These are phyloP conservation scores for Lithobates sylvaticus DNA, from an alignment of 2,797 vertebrate genomes.

Conservation along the genomic window DNA sequence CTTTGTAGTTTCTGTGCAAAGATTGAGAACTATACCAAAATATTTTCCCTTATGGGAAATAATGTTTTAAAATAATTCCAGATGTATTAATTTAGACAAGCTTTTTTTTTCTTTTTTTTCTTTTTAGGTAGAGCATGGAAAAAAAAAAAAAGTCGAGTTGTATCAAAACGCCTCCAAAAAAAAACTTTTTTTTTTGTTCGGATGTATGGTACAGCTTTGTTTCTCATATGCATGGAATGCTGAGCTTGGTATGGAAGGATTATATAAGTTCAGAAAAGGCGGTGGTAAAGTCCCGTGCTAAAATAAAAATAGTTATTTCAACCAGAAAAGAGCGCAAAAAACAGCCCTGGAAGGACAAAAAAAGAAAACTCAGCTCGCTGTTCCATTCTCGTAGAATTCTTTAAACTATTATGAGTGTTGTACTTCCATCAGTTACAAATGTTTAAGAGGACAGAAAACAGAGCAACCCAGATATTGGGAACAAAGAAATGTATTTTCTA, in stretches of 20 bases:
- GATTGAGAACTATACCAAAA: conserved; percentile 77
- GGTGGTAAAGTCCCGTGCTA: conserved; percentile 73
- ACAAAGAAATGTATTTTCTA: too few relatives aligned
- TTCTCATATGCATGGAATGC: conserved; percentile 83
- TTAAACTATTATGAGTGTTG: conserved; percentile 24
- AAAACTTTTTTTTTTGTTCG: conserved; percentile 74
- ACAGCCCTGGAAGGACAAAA: conserved; percentile 6
- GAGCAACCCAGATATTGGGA: not conserved
- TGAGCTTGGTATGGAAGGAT: conserved; percentile 78
- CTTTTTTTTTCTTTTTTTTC: conserved; percentile 70
- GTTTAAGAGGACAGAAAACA: conserved; percentile 38
- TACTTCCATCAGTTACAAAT: not conserved
- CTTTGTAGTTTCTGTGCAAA: conserved; percentile 81
- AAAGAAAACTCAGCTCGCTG: not conserved
- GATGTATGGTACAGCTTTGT: conserved; percentile 68
- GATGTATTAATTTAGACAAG: conserved; percentile 83
- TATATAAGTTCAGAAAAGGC: conserved; percentile 74
- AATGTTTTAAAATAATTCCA: conserved; percentile 85
- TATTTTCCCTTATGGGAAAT: conserved; percentile 84
- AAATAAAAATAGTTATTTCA: conserved; percentile 65
- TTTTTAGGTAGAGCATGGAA: conserved; percentile 78
- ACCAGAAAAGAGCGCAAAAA: conserved; percentile 37
- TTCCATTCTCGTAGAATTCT: conserved; percentile 4
- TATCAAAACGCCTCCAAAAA: conserved; percentile 81
- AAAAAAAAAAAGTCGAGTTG: conserved; percentile 82